Percentiles rank a stretch among this genome's conserved stretches.
Evolutionary conservation across 1,140 invertebrate genomes (phyloP).

Genomic region (Meloidogyne floridensis): DNA sequence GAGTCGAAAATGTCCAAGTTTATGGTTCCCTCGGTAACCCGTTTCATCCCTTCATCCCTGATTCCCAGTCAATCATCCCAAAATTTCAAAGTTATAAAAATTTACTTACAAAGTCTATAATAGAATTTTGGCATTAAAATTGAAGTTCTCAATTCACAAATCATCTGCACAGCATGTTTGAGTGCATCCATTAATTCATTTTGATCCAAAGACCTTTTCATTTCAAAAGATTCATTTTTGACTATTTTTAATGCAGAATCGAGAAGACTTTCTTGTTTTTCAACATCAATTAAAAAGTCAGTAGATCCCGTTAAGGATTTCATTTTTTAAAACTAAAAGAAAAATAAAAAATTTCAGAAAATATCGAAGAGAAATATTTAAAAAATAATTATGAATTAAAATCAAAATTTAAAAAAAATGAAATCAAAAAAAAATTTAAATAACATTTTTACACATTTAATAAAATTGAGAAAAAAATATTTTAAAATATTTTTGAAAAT

Average conservation of each 20-base stretch:
- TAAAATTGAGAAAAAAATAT: neutral
- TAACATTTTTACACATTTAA: neutral
- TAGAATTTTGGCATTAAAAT: slow-evolving; percentile 94
- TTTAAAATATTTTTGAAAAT: neutral
- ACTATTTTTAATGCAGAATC: slow-evolving; percentile 83
- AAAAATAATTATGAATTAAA: neutral
- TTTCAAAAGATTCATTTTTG: slow-evolving; percentile 92
- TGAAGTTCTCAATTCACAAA: slow-evolving; percentile 89
- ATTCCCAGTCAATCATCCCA: too few relatives aligned
- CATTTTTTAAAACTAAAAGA: slow-evolving; percentile 6
- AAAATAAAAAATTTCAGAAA: too few relatives aligned
- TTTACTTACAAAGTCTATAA: slow-evolving; percentile 85
- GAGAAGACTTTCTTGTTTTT: slow-evolving; percentile 52
- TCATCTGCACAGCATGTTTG: slow-evolving; percentile 95
- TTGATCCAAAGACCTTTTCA: slow-evolving; percentile 95
- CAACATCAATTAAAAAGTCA: slow-evolving; percentile 8
- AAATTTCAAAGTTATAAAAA: too few relatives aligned
- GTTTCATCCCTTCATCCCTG: too few relatives aligned
- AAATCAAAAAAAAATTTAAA: neutral
- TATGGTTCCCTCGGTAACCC: too few relatives aligned
- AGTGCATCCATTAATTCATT: slow-evolving; percentile 92
- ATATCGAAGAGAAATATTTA: too few relatives aligned
- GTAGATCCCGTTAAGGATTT: slow-evolving; percentile 14
- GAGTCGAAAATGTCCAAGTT: too few relatives aligned
- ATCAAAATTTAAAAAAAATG: neutral